Evolutionary conservation across 2,113 vertebrate species (phyloP), one percentile per base, ranked within the genome.

Genomic region (Centropus bengalensis): DNA sequence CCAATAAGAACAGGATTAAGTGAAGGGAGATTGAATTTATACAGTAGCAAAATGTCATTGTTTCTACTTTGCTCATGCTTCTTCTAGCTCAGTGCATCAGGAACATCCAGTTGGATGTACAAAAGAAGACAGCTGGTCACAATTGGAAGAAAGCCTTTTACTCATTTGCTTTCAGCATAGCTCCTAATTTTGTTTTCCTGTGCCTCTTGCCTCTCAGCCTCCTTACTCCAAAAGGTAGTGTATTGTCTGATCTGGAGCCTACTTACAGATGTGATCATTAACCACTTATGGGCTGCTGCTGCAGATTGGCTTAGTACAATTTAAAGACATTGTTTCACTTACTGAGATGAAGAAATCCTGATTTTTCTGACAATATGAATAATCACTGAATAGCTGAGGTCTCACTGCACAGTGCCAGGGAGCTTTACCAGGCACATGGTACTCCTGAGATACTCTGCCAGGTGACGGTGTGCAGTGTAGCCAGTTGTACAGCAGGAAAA

Each of bases 41-140:
- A 98, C 97, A 97, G 97, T 98, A 98, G 96, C 97, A 6, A 98
- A 98, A 97, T 95, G 93, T 40, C 97, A 97, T 97, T 98, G 97
- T 98, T 97, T 98, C 96, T 86, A 88, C 86, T 96, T 89, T 93
- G 69, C 92, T 96, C 77, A 3, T 91, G 95, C 97, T 91, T 91
- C 94, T 93, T 94, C 91, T 96, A 96, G 89, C 91, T 91, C 79
- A 73, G 89, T 81, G 77, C 85, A 96, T 96, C 96, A 88, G 95
- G 95, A 97, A 93, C 96, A 97, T 96, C 96, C 96, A 93, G 80
- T 59, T 59, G 86, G 88, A 71, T 92, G 93, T 96, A 95, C 92
- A 96, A 97, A 97, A 94, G 92, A 91, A 96, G 96, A 96, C 96
- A 93, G 91, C 94, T 92, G 88, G 36, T 94, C 93, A 94, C 93